Percentiles rank a stretch among this genome's conserved stretches.
Conservation (phyloP, 2,888 invertebrate species). For the Sinotaia quadrata region DNA sequence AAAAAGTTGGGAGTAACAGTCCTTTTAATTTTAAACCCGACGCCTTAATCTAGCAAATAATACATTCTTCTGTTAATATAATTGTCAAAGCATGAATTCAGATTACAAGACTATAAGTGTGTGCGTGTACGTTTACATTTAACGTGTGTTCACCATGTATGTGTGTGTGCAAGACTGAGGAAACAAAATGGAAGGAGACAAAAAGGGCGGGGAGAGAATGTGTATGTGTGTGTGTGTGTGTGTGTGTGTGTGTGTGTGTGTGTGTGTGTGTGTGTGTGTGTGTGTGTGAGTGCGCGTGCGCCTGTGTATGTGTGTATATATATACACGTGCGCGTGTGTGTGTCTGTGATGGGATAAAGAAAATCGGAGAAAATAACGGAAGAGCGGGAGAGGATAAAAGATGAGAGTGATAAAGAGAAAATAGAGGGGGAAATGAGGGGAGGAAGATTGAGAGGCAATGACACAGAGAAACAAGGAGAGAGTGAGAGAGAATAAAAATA, state of each 20-base stretch:
- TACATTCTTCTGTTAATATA: too few relatives aligned
- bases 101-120: too few relatives aligned
- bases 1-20: too few relatives aligned
- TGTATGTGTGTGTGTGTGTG: background rate
- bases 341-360: background rate
- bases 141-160: background rate
- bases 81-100: too few relatives aligned
- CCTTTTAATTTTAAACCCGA: too few relatives aligned
- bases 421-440: background rate
- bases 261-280: constrained; percentile 1
- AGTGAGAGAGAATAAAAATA: background rate
- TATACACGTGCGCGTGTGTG: background rate
- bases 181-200: background rate
- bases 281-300: constrained; percentile 10
- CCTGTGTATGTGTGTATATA: constrained; percentile 3
- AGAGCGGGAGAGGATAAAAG: constrained; percentile 6
- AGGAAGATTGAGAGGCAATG: background rate
- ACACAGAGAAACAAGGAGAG: background rate
- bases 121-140: background rate
- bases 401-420: background rate
- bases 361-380: background rate
- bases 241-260: constrained; percentile 7
- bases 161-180: background rate
- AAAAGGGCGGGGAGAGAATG: background rate
- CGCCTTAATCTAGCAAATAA: too few relatives aligned